Evolutionary conservation across 64 coral and sea anemone species (phyloP), one percentile per base, ranked within the genome.

Genomic region (Pocillopora damicornis): DNA sequence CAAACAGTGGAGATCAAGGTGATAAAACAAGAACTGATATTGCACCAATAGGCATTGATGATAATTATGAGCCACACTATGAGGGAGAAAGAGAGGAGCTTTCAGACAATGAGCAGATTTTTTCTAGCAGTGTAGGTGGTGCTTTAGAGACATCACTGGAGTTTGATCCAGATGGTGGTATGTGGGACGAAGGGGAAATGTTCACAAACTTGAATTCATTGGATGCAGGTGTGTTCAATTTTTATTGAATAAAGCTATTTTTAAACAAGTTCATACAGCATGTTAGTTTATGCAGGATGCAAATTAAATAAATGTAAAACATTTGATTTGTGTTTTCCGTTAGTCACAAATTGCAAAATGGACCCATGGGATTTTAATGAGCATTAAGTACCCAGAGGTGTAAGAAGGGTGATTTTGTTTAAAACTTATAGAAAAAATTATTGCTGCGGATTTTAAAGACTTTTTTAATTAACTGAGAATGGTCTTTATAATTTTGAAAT

Each of bases 121-220:
- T 85, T 26, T 71, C 64, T 51, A 73, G 64, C 45, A 72, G 81
- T 58, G 56, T 85, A 18, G 38, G 15, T 73, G 42, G 81, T 85
- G 81, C 64, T 72, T 72, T 85, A n/a, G 81, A 85, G 64, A 72
- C 65, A 57, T 85, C 81, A 25, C 37, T 85, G 36, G 81, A 85
- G 65, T 85, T 72, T 85, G 81, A 71, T 71, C 67, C 22, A 25
- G n/a, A 85, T 72, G 20, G 36, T 57, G 81, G 81, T 12, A 65
- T 72, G 13, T 85, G 81, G 81, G 81, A 85, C 58, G 81, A 65
- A 15, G 38, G 38, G 23, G 81, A 65, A 58, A 15, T 85, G 2
- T 58, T 85, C 0, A 65, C 45, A 6, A 65, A 57, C 13, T 85
- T 85, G 4, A 36, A 73, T 73, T 58, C 81, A 57, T 23, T 85